Conservation (phyloP, 2,113 vertebrate genomes). For the Phainopepla nitens region DNA sequence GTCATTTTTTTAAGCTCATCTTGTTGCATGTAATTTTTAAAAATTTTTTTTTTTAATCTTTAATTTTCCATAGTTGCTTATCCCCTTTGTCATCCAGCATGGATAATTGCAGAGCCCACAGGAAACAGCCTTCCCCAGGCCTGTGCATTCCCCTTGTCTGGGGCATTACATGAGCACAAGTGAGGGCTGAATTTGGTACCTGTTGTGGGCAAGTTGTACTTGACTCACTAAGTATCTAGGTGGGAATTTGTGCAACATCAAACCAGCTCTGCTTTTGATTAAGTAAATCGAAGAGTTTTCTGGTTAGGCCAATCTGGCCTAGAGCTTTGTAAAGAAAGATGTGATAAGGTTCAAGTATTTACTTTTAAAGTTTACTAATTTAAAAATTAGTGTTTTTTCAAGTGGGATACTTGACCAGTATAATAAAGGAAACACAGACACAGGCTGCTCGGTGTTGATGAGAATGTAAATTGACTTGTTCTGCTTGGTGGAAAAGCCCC, state of each 20-base stretch:
- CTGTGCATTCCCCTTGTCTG: neutral
- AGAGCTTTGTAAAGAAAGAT: neutral
- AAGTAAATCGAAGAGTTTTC: conserved; percentile 7
- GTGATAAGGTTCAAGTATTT: neutral
- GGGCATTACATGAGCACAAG: neutral
- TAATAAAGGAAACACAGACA: conserved; percentile 27
- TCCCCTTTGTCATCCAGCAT: neutral
- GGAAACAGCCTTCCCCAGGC: neutral
- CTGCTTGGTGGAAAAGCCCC: conserved; percentile 53
- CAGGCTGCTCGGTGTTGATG: conserved; percentile 54
- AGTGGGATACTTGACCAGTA: neutral
- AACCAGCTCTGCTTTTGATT: neutral
- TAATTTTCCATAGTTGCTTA: neutral
- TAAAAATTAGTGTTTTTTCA: neutral
- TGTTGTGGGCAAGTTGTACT: neutral
- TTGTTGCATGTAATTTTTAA: neutral
- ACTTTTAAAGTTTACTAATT: no score
- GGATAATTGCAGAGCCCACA: neutral
- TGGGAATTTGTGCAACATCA: neutral
- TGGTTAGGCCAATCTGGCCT: neutral
- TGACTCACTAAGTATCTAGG: neutral
- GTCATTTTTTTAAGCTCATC: neutral
- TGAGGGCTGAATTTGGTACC: neutral
- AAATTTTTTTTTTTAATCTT: neutral
- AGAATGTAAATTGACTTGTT: conserved; percentile 61